Conservation (phyloP, 2,113 vertebrate genomes). For the Serinus canaria region DNA sequence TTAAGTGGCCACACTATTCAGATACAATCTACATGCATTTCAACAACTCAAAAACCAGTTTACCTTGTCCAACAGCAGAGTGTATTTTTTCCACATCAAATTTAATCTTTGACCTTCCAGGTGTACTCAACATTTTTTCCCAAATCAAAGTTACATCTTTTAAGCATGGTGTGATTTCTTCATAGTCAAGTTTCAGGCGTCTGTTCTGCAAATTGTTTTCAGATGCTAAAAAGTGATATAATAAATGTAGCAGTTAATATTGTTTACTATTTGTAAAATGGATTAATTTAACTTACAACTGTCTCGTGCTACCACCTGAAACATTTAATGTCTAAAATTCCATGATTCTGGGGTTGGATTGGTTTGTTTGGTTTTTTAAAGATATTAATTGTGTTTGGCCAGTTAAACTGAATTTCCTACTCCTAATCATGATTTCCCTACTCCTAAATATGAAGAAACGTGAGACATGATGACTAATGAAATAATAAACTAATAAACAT, state of each 20-base stretch:
- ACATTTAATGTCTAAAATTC: not conserved
- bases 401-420: not conserved
- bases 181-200: conserved; percentile 93
- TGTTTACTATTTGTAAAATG: not conserved
- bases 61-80: conserved; percentile 89
- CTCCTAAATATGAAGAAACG: not conserved
- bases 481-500: no score
- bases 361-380: not conserved
- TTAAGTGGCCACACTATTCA: not conserved
- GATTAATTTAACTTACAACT: not conserved
- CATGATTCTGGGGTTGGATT: not conserved
- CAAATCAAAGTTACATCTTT: conserved; percentile 93
- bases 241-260: not conserved
- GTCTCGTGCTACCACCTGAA: not conserved
- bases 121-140: conserved; percentile 91
- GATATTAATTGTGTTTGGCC: not conserved
- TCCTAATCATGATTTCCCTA: not conserved
- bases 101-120: conserved; percentile 87
- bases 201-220: conserved; percentile 92
- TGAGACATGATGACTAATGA: not conserved
- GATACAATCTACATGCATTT: not conserved
- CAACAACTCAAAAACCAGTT: not conserved
- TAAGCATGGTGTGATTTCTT: conserved; percentile 95
- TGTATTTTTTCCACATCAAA: conserved; percentile 90
- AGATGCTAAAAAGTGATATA: conserved; percentile 75